A percentile compares a stretch with the other conserved stretches of the same genome.
Conservation (phyloP, 2,113 vertebrate genomes). For the Vulpes lagopus region DNA sequence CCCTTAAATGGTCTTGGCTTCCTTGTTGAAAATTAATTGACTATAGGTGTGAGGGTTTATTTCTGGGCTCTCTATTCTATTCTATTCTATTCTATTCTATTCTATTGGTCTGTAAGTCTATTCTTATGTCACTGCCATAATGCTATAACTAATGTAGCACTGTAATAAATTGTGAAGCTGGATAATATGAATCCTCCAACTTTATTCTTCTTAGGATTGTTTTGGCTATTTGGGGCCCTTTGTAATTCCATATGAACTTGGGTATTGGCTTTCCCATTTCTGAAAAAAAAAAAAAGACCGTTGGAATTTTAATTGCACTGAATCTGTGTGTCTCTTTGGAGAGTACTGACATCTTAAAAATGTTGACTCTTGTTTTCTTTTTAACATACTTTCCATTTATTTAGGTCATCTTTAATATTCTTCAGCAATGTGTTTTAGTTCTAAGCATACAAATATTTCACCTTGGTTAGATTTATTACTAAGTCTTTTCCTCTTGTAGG, state of each 20-base stretch:
- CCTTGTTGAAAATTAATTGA: neutral
- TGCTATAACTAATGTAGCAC: neutral
- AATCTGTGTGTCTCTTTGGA: neutral
- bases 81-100: neutral
- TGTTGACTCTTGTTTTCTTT: neutral
- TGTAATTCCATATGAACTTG: conserved; percentile 5
- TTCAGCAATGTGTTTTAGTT: neutral
- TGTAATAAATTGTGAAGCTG: neutral
- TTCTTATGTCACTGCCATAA: neutral
- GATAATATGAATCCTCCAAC: neutral
- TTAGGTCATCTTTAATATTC: neutral
- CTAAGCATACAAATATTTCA: neutral
- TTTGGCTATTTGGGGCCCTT: neutral
- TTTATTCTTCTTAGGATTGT: neutral
- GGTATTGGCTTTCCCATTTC: neutral
- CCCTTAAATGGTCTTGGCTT: neutral
- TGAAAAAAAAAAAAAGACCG: neutral
- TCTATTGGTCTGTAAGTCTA: neutral
- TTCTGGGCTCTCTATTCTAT: neutral
- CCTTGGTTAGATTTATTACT: neutral
- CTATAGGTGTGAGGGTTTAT: neutral
- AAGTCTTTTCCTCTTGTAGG: neutral
- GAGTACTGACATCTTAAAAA: neutral
- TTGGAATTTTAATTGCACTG: conserved; percentile 10
- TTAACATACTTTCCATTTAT: neutral